Evolutionary conservation across 2,797 vertebrate genomes (phyloP).

Genomic region (Sphenopsis melanotis): DNA sequence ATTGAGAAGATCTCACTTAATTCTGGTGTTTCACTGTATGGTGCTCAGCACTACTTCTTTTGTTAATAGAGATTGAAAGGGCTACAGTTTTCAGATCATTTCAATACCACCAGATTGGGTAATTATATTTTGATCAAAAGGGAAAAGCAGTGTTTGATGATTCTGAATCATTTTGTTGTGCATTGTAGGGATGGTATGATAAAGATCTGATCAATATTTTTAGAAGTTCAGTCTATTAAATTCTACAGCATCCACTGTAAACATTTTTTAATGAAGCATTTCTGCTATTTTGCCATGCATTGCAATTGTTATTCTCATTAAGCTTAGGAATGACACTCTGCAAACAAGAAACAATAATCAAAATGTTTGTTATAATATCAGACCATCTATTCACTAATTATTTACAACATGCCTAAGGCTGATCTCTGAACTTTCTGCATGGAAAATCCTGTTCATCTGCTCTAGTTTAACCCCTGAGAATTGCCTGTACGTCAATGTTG

Average conservation of each 20-base stretch:
- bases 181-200: background rate
- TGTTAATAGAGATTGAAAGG: background rate
- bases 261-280: background rate
- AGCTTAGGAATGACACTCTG: background rate
- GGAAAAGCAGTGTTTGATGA: background rate
- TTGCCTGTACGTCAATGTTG: background rate
- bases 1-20: background rate
- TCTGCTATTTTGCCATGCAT: background rate
- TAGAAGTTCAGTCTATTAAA: background rate
- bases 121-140: background rate
- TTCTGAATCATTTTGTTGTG: background rate
- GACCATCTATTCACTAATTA: background rate
- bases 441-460: background rate
- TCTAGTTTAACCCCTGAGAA: background rate
- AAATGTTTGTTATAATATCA: background rate
- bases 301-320: background rate
- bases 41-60: background rate
- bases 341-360: background rate
- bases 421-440: background rate
- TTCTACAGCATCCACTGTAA: background rate
- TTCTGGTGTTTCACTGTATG: background rate
- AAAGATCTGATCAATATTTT: background rate
- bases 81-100: background rate
- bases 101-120: background rate
- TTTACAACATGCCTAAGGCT: constrained; percentile 9